Base-by-base conservation (phyloP, 1,140 invertebrate species). In the Eufriesea mexicana region DNA sequence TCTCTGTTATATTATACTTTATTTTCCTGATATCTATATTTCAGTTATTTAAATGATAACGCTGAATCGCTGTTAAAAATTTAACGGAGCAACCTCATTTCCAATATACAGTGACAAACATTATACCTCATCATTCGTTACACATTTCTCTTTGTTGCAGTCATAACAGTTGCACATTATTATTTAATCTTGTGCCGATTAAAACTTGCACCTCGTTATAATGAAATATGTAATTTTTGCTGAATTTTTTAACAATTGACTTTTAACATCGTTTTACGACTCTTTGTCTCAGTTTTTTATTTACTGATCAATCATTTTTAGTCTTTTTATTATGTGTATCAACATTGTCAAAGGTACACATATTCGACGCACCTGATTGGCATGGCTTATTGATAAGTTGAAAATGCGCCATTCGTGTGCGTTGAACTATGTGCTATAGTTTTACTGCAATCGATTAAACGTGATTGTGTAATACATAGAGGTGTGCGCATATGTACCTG, bases 1-100 rank as follows among this genome's bases (percentile, higher is more conserved):
- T 91, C 85, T 90, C 86, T 90, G 74, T 84, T 72, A 89, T 72
- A 54, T 87, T 88, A 78, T 82, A 79, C 81, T 84, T 71, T 75
- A 80, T 79, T 71, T 72, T 49, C 9, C 23, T 55, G 55, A 35
- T 51, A 66, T 54, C 47, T 47, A 45, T 70, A 35, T 42, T 20
- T 54, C n/a, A 61, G 10, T 73, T 47, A 49, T 57, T 25, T n/a
- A 20, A 57, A 72, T 20, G n/a, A 49, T 71, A 72, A 76, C n/a
- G 23, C 8, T 51, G 45, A 35, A 45, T 61, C 45, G 14, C 51
- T 9, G 14, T 51, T 45, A 64, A 62, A 12, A 47, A 61, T 51
- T 59, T 67, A 79, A 59, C 47, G n/a, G 6, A n/a, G 0, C 49
- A 35, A 68, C 45, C 49, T 55, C 47, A 18, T 49, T 66, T 54